Conservation (phyloP, 2,797 vertebrate species). For the Chloroceryle inda region DNA sequence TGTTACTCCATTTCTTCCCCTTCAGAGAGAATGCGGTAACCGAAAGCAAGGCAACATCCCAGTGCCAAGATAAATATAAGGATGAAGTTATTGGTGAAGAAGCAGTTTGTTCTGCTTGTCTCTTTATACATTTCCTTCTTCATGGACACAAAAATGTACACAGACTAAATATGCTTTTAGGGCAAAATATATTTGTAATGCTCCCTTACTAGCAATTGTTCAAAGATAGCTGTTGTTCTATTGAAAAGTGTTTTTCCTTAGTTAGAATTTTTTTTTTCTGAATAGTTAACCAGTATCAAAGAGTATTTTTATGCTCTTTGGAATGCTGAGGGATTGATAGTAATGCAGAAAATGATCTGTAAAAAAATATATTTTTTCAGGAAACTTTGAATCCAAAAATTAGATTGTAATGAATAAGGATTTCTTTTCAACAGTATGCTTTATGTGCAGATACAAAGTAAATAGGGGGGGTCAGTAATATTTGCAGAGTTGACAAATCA, state of each 20-base stretch:
- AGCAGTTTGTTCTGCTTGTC: not conserved
- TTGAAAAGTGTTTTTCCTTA: not conserved
- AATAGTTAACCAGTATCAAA: not conserved
- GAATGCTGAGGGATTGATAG: not conserved
- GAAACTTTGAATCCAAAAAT: not conserved
- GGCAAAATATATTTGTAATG: not conserved
- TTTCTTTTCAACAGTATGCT: not conserved
- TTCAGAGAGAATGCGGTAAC: not conserved
- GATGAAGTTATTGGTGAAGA: not conserved
- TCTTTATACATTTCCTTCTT: not conserved
- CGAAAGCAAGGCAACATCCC: not conserved
- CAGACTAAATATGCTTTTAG: not conserved
- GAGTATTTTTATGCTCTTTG: not conserved
- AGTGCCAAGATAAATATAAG: not conserved
- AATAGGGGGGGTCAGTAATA: not conserved
- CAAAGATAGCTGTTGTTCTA: not conserved
- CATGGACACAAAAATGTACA: not conserved
- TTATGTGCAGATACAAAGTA: not conserved
- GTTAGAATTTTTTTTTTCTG: not conserved
- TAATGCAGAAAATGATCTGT: not conserved
- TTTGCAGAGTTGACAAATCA: not conserved
- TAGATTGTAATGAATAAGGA: not conserved
- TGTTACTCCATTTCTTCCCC: not conserved
- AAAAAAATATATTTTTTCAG: not conserved
- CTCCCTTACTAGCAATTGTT: not conserved